Conservation (phyloP, 2,797 vertebrate genomes). For the Bovichtus variegatus region DNA sequence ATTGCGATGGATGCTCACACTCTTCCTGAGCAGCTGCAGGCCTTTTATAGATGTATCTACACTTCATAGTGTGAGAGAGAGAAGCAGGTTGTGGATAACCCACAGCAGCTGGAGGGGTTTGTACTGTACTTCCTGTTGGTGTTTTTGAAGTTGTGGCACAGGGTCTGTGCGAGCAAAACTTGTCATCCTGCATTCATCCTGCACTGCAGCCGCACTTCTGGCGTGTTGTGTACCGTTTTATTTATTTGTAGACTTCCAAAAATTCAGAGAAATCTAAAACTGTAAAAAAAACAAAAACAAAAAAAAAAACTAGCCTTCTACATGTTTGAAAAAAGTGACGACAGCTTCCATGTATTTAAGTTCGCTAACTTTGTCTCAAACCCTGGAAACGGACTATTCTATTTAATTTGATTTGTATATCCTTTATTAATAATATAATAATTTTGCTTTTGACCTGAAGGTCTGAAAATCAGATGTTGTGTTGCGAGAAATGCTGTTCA, state of each 20-base stretch:
- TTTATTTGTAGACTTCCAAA: not conserved
- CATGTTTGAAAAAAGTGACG: not conserved
- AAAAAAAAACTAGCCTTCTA: too few relatives aligned
- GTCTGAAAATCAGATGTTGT: too few relatives aligned
- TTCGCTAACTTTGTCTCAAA: too few relatives aligned
- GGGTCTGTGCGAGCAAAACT: not conserved
- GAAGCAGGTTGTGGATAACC: slow-evolving; percentile 1
- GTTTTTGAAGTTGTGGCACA: slow-evolving; percentile 23
- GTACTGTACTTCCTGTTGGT: not conserved
- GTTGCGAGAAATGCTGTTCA: too few relatives aligned
- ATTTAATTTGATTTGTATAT: too few relatives aligned
- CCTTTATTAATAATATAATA: too few relatives aligned
- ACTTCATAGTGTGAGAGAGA: not conserved
- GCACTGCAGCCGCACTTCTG: not conserved
- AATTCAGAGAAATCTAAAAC: not conserved
- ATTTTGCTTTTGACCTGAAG: too few relatives aligned
- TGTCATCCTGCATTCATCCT: slow-evolving; percentile 1
- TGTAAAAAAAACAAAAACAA: not conserved
- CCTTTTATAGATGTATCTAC: slow-evolving; percentile 30
- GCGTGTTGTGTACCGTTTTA: not conserved
- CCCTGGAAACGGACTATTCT: too few relatives aligned
- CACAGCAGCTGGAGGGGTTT: slow-evolving; percentile 16
- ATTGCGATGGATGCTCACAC: slow-evolving; percentile 4
- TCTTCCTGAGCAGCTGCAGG: slow-evolving; percentile 19
- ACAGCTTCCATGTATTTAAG: too few relatives aligned